Evolutionary conservation across 2,888 invertebrate genomes (phyloP).

Genomic region (Andrena camellia): DNA sequence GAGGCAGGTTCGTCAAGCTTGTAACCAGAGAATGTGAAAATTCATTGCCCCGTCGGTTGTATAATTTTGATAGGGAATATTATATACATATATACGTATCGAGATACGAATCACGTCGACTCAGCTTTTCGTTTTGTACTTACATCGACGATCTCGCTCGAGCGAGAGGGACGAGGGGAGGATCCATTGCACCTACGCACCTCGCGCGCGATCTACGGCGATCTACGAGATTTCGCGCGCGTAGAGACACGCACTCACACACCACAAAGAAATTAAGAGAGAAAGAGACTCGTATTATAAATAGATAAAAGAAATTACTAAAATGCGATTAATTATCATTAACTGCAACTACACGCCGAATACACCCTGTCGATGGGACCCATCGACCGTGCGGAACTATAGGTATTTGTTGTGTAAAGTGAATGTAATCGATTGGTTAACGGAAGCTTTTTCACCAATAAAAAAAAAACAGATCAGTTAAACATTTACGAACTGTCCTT

Average conservation of each 20-base stretch:
- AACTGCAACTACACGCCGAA: constrained; percentile 52
- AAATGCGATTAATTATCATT: constrained; percentile 49
- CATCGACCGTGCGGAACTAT: constrained; percentile 65
- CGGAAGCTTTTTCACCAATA: constrained; percentile 83
- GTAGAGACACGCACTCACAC: constrained; percentile 30
- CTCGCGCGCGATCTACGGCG: constrained; percentile 18
- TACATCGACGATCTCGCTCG: constrained; percentile 33
- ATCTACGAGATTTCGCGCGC: constrained; percentile 41
- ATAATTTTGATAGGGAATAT: constrained; percentile 42
- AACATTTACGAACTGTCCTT: constrained; percentile 70
- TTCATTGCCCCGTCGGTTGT: constrained; percentile 18
- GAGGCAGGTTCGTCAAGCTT: not conserved
- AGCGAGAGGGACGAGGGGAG: constrained; percentile 3
- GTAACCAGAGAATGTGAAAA: constrained; percentile 28
- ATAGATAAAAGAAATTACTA: constrained; percentile 26
- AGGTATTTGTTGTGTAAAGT: constrained; percentile 77
- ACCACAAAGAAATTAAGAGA: constrained; percentile 52
- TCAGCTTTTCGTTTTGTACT: constrained; percentile 39
- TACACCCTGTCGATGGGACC: constrained; percentile 57
- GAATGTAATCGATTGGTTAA: constrained; percentile 81
- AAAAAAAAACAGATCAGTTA: constrained; percentile 74
- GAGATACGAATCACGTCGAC: constrained; percentile 14
- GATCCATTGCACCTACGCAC: constrained; percentile 32
- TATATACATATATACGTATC: constrained; percentile 48
- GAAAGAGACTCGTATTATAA: constrained; percentile 58